Conservation (phyloP, 2,888 invertebrate species). For the Papilio gigon region DNA sequence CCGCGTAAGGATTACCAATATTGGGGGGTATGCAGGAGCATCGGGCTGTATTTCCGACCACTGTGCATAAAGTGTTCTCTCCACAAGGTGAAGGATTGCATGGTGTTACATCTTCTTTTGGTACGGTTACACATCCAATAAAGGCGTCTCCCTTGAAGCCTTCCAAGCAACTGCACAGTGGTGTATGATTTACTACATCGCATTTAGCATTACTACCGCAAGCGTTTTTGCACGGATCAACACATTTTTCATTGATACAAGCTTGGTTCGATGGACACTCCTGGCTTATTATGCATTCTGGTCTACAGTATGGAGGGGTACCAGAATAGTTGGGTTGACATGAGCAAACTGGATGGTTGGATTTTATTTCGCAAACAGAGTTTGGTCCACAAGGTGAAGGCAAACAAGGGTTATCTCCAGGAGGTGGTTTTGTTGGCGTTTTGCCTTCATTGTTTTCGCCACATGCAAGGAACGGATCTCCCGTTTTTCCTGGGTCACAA, state of each 20-base stretch:
- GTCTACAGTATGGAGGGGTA: conserved; percentile 90
- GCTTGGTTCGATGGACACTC: conserved; percentile 90
- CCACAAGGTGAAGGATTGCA: conserved; percentile 92
- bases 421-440: conserved; percentile 66
- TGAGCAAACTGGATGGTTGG: conserved; percentile 90
- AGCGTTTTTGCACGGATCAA: conserved; percentile 89
- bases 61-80: conserved; percentile 90
- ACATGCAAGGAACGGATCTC: conserved; percentile 91
- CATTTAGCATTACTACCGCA: conserved; percentile 92
- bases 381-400: conserved; percentile 90
- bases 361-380: conserved; percentile 91
- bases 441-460: conserved; percentile 63
- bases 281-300: conserved; percentile 91
- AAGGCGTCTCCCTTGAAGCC: conserved; percentile 93
- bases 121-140: conserved; percentile 86
- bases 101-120: conserved; percentile 80
- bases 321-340: conserved; percentile 91
- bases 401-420: conserved; percentile 82
- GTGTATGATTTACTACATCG: conserved; percentile 89
- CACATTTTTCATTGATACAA: conserved; percentile 91
- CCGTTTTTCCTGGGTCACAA: conserved; percentile 87
- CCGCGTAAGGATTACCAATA: conserved; percentile 92
- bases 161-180: conserved; percentile 89
- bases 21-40: conserved; percentile 95
- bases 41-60: conserved; percentile 85